These are phyloP conservation scores for Delphinus delphis DNA, from an alignment of 2,113 vertebrate species.

Conservation along the genomic window DNA sequence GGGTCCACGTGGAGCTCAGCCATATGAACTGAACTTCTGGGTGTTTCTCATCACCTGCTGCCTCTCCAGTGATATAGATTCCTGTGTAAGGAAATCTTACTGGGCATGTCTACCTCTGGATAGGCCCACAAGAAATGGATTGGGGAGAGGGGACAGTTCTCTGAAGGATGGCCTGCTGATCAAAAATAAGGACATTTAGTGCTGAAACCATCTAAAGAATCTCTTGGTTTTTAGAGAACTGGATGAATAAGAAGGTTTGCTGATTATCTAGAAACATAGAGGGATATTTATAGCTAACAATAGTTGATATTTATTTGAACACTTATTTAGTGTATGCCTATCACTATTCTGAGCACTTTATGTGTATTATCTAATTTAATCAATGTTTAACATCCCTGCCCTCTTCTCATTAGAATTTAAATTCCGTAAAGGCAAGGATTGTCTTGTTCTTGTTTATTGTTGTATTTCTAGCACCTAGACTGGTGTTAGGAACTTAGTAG, in stretches of 20 bases:
- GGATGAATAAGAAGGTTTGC: not conserved
- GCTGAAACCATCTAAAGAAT: not conserved
- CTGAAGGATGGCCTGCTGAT: not conserved
- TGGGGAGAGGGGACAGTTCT: not conserved
- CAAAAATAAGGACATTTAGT: not conserved
- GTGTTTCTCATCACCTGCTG: not conserved
- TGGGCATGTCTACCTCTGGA: not conserved
- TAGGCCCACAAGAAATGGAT: not conserved
- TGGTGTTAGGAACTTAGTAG: constrained; percentile 14
- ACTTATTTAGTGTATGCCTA: not conserved
- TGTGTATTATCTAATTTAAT: constrained; percentile 2
- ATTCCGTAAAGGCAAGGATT: not conserved
- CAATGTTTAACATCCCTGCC: not conserved
- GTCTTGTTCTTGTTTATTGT: constrained; percentile 20
- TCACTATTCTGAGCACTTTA: not conserved
- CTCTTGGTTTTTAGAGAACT: constrained; percentile 17
- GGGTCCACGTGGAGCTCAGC: not conserved
- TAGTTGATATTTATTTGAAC: not conserved
- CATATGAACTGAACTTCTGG: not conserved
- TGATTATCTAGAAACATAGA: not conserved
- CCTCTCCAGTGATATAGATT: not conserved
- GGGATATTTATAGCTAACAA: not conserved
- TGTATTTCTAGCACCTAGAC: constrained; percentile 7
- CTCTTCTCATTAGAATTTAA: not conserved
- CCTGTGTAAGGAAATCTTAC: not conserved